phyloP scores from a whole-genome alignment of 2,888 invertebrate species.

The Acanthoscelides obtectus region DNA sequence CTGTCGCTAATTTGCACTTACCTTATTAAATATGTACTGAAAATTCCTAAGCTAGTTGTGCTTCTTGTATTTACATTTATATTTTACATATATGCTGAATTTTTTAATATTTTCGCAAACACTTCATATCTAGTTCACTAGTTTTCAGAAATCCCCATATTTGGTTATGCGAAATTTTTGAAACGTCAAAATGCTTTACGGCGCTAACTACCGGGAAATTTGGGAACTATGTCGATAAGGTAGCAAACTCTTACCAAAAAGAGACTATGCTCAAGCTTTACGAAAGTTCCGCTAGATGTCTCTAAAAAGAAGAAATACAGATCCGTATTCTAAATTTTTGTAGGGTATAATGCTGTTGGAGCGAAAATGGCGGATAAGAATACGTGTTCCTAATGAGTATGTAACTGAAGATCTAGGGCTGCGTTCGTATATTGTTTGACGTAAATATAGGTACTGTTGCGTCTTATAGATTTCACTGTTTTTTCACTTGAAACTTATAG shows the following conservation, averaged over 20 bases:
- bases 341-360: too few relatives aligned
- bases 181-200: constrained; percentile 41
- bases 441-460: too few relatives aligned
- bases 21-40: constrained; percentile 20
- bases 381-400: too few relatives aligned
- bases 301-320: too few relatives aligned
- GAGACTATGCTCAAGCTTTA: too few relatives aligned
- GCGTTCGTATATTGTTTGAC: too few relatives aligned
- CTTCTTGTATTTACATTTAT: constrained; percentile 29
- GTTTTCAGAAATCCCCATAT: constrained; percentile 45
- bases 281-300: too few relatives aligned
- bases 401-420: too few relatives aligned
- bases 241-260: neutral
- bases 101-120: constrained; percentile 28
- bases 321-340: too few relatives aligned
- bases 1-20: constrained; percentile 18
- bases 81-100: constrained; percentile 19
- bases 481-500: too few relatives aligned
- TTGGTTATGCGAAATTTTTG: constrained; percentile 48
- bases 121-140: constrained; percentile 40
- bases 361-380: too few relatives aligned
- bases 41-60: constrained; percentile 16
- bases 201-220: constrained; percentile 11
- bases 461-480: too few relatives aligned
- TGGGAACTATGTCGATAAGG: constrained; percentile 4